Evolutionary conservation across 2,113 vertebrate genomes (phyloP), one percentile per base, ranked within the genome.

Genomic region (Lates calcarifer): DNA sequence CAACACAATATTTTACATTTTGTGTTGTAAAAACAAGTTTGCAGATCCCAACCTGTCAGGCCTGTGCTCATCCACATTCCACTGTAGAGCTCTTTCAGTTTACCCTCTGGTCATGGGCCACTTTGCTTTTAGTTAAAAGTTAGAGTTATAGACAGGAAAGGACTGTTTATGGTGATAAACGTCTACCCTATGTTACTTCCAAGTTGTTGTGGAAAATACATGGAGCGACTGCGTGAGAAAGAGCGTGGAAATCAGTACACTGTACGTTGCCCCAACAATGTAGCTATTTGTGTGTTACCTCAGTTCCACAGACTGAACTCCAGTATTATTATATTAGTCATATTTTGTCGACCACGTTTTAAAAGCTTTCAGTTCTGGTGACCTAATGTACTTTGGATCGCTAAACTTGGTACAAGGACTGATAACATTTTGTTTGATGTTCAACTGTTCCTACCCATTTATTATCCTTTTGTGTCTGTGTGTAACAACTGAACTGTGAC

Each of bases 61-160:
- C 67, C 35, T n/a, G 1, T 49, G 70, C 37, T 55, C 2, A 10
- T 64, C 12, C 43, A 57, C 72, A 72, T 78, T 79, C 63, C 64
- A 1, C 60, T 3, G 64, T 17, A 47, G 28, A 24, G 0, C 11
- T 67, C 2, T 29, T 24, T 56, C 62, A 47, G 37, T 58, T 71
- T 43, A 0, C 14, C 74, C 55, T 75, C 66, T 28, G 33, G 56
- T 53, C 26, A 69, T 22, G 9, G 3, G n/a, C 29, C 73, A 37
- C 4, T 8, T 47, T 3, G 3, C 31, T 45, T 9, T 7, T 12
- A n/a, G 1, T 31, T 41, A 18, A 12, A 20, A 31, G 60, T 33
- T 18, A 7, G 13, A 24, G 26, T 20, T 4, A 8, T 1, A 29
- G 8, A 33, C 0, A 10, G 3, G 4, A 8, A 49, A 49, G n/a